Evolutionary conservation across 2,113 vertebrate species (phyloP).

Genomic region (Bettongia penicillata): DNA sequence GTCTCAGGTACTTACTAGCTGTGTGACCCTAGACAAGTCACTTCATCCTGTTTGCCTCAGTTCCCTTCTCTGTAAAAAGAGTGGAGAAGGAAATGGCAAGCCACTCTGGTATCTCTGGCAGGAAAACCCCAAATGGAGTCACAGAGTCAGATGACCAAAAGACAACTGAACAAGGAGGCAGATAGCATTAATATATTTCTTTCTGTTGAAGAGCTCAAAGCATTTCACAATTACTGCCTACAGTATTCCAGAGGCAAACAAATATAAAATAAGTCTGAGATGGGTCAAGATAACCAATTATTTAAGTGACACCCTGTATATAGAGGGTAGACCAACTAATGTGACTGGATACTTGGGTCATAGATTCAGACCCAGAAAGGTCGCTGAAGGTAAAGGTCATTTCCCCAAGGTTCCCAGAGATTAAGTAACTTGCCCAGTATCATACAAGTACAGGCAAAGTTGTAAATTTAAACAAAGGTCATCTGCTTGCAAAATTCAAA

Average conservation of each 20-base stretch:
- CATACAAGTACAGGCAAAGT: neutral
- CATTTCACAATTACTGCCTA: neutral
- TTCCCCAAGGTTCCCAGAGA: neutral
- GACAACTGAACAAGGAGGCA: neutral
- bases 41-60: neutral
- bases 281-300: neutral
- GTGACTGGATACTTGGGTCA: neutral
- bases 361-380: neutral
- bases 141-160: neutral
- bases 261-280: constrained; percentile 5
- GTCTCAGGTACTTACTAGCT: neutral
- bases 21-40: neutral
- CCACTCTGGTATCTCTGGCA: neutral
- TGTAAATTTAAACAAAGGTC: neutral
- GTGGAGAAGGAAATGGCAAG: neutral
- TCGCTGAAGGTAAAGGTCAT: neutral
- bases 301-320: neutral
- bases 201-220: constrained; percentile 1
- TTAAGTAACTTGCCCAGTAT: constrained; percentile 21
- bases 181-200: neutral
- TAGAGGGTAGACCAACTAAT: neutral
- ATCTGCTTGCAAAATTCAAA: neutral
- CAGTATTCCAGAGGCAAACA: neutral
- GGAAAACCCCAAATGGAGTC: neutral
- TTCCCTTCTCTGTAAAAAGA: neutral